phyloP scores from a whole-genome alignment of 2,113 vertebrate species.

The Microcebus ravelobensis region DNA sequence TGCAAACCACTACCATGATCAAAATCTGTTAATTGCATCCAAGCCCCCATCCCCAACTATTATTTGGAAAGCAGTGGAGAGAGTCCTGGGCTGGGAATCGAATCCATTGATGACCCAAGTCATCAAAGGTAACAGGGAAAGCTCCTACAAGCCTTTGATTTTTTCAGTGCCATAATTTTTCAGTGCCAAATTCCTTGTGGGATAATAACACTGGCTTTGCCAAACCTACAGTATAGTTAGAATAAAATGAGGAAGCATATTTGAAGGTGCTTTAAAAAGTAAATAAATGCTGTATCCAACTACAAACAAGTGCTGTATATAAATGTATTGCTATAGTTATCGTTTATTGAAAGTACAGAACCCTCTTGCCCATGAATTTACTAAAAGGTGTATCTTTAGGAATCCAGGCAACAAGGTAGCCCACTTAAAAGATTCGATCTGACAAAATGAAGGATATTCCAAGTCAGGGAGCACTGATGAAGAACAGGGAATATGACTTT shows the following conservation, averaged over 20 bases:
- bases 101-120: not conserved
- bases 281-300: not conserved
- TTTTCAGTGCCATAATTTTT: not conserved
- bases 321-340: not conserved
- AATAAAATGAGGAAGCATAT: not conserved
- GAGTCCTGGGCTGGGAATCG: not conserved
- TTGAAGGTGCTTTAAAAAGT: not conserved
- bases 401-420: not conserved
- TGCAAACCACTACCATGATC: not conserved
- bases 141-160: not conserved
- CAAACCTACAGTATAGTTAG: not conserved
- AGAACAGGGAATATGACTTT: not conserved
- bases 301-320: not conserved
- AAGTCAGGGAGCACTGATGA: not conserved
- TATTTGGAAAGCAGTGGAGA: not conserved
- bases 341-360: not conserved
- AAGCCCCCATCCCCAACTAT: not conserved
- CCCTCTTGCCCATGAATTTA: not conserved
- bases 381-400: not conserved
- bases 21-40: not conserved
- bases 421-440: not conserved
- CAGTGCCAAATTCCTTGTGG: not conserved
- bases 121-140: not conserved
- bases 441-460: not conserved
- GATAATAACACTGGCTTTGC: not conserved